Conservation (phyloP, 1,140 invertebrate species). For the Hormaphis cornu region DNA sequence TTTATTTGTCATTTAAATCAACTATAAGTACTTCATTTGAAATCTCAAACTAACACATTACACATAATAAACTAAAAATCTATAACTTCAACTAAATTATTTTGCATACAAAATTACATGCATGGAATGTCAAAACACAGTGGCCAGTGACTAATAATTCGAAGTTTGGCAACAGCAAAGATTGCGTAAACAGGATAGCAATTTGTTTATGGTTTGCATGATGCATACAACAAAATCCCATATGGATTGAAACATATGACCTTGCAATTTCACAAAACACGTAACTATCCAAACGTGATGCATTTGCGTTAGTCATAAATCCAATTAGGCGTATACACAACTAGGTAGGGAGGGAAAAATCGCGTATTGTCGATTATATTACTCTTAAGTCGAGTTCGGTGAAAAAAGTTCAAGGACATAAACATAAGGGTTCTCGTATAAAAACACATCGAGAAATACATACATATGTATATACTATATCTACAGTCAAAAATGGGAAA, state of each 20-base stretch:
- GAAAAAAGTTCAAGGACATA: no score
- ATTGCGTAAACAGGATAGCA: conserved; percentile 9
- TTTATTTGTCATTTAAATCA: no score
- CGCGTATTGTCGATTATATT: background rate
- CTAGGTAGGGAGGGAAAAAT: background rate
- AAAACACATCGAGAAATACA: no score
- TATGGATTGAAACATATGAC: conserved; percentile 1
- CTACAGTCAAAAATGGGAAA: no score
- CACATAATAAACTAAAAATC: no score
- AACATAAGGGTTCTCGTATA: no score
- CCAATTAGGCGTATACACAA: background rate
- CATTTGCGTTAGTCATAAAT: conserved; percentile 3
- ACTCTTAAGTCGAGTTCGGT: background rate
- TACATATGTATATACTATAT: no score
- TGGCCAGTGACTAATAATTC: conserved; percentile 1
- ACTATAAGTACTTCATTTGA: no score
- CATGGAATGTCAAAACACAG: no score
- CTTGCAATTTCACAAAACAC: conserved; percentile 1
- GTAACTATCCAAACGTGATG: background rate
- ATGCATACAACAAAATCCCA: conserved; percentile 2
- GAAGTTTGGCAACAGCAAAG: background rate
- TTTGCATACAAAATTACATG: no score
- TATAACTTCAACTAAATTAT: no score
- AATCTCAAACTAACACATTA: no score
- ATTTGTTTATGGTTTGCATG: background rate